Evolutionary conservation across 2,888 invertebrate genomes (phyloP).

Genomic region (Eristalis tenax): DNA sequence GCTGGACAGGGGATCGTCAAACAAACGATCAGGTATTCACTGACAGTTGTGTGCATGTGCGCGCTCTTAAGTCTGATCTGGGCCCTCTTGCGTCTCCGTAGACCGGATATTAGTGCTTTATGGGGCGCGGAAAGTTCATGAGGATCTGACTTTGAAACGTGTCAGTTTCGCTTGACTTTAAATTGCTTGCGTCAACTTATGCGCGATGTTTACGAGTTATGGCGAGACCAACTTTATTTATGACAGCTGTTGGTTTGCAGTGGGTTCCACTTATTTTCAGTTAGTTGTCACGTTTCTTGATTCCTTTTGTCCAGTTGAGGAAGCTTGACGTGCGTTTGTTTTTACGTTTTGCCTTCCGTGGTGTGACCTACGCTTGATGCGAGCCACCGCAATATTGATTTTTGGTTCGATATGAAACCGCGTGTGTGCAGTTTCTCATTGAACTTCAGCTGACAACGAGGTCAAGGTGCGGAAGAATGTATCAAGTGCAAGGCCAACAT

Average conservation of each 20-base stretch:
- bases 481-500: too few species aligned
- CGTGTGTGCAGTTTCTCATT: neutral
- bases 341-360: neutral
- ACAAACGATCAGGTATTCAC: conserved; percentile 6
- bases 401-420: neutral
- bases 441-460: neutral
- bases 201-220: conserved; percentile 10
- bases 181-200: neutral
- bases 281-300: neutral
- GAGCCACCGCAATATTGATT: neutral
- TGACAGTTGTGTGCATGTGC: neutral
- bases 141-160: conserved; percentile 1
- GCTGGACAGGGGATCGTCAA: conserved; percentile 4
- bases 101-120: conserved; percentile 28
- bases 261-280: neutral
- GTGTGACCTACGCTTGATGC: neutral
- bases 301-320: neutral
- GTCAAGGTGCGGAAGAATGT: too few species aligned
- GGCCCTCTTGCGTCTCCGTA: neutral
- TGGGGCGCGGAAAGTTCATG: conserved; percentile 27
- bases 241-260: neutral
- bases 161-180: conserved; percentile 27
- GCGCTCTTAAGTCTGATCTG: neutral
- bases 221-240: conserved; percentile 5
- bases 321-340: neutral